Conservation (phyloP, 2,113 vertebrate genomes). For the Oncorhynchus mykiss region DNA sequence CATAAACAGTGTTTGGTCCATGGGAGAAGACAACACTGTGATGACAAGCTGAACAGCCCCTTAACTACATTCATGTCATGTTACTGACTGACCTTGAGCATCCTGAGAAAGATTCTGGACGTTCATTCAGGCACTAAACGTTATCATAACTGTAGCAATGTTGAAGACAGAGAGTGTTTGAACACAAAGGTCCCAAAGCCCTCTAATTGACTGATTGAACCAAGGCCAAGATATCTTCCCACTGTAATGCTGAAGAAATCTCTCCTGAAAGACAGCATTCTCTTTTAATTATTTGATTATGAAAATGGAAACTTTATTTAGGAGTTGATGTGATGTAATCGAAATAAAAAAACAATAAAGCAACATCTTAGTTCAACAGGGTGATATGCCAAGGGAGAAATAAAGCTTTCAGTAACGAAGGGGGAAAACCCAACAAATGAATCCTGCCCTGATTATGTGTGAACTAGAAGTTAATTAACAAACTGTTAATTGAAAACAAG, state of each 20-base stretch:
- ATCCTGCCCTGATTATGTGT: constrained; percentile 77
- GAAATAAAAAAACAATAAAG: constrained; percentile 40
- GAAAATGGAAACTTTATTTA: constrained; percentile 14
- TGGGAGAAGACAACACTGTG: background rate
- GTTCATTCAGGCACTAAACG: background rate
- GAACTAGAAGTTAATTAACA: constrained; percentile 91
- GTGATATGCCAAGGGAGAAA: constrained; percentile 15
- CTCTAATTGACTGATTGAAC: background rate
- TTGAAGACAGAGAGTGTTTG: background rate
- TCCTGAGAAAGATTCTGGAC: background rate
- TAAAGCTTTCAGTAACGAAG: constrained; percentile 9
- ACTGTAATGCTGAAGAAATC: background rate
- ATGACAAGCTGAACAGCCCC: background rate
- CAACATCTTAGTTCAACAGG: constrained; percentile 26
- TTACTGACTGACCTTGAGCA: constrained; percentile 15
- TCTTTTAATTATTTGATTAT: constrained; percentile 23
- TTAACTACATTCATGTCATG: background rate
- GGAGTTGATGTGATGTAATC: constrained; percentile 38
- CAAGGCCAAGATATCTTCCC: background rate
- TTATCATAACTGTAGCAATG: background rate
- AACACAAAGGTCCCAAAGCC: background rate
- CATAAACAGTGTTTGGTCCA: constrained; percentile 15
- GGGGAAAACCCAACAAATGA: constrained; percentile 52
- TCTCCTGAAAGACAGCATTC: constrained; percentile 7
- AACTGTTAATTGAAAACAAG: constrained; percentile 93